Evolutionary conservation across 2,888 invertebrate species (phyloP).

Genomic region (Conus canariensis): DNA sequence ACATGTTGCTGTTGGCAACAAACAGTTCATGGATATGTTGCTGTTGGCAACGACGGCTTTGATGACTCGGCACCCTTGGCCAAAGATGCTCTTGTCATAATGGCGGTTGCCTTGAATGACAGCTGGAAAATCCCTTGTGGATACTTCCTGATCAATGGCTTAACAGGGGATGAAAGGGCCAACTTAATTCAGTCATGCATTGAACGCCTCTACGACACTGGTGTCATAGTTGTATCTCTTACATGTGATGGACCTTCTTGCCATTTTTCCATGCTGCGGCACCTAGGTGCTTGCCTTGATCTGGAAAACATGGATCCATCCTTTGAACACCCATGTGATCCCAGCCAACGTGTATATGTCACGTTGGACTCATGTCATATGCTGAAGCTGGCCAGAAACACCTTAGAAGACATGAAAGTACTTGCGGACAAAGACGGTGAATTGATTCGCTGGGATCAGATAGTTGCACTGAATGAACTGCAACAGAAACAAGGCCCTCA

Average conservation of each 20-base stretch:
- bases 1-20: too few relatives aligned
- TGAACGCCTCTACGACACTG: neutral
- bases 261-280: conserved; percentile 19
- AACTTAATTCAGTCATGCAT: conserved; percentile 6
- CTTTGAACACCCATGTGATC: neutral
- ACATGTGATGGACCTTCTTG: conserved; percentile 33
- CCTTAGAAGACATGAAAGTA: neutral
- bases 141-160: neutral
- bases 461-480: neutral
- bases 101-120: conserved; percentile 8
- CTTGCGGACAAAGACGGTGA: neutral
- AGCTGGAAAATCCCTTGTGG: conserved; percentile 20
- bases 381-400: neutral
- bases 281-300: conserved; percentile 13
- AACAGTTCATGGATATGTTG: too few relatives aligned
- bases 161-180: conserved; percentile 19
- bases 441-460: neutral
- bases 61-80: conserved; percentile 26
- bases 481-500: neutral
- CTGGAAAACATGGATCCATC: neutral
- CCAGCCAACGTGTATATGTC: neutral
- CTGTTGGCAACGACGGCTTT: conserved; percentile 17
- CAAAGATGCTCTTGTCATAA: conserved; percentile 23
- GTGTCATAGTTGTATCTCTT: neutral
- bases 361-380: neutral